Base-by-base conservation (phyloP, 2,888 invertebrate genomes). In the Xestobium rufovillosum region DNA sequence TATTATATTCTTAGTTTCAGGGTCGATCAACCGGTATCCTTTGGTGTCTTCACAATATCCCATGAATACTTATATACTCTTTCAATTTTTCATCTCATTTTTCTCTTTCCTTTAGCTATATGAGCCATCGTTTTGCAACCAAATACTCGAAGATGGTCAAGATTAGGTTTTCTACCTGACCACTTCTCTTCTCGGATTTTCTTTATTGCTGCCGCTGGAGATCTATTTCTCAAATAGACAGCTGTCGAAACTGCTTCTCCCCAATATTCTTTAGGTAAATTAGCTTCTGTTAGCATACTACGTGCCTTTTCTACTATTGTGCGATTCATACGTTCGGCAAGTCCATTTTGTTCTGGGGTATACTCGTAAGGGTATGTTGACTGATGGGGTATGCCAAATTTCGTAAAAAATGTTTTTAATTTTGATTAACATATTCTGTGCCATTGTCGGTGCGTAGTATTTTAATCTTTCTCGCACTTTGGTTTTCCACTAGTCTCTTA, bases 131-230 rank as follows among this genome's bases (percentile, higher is more conserved):
- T 54, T 31, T 48, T 33, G 10, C 50, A 50, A n/a, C 62, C 65
- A 53, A 67, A 66, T 25, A 57, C 50, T 28, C 49, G 42, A 13
- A 63, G 26, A 26, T 61, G 49, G 27, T 36, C 45, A 2, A 67
- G 17, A 41, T 57, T 42, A n/a, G 59, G 56, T 45, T 57, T 61
- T 2, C 38, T 31, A 12, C 52, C 50, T 14, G 52, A 41, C 59
- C 61, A 63, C 2, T 49, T 14, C 42, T 63, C 64, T 32, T 54
- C 43, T 1, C 61, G 56, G 1, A 57, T 59, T 38, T 37, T 46
- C 15, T 3, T 15, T 9, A 12, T 19, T 3, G 17, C 14, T 8
- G 15, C 8, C n/a, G 31, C 34, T 29, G 35, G 33, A 28, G 38
- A 34, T 11, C 41, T 11, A 15, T 41, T 41, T 19, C 11, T 14